phyloP scores from a whole-genome alignment of 2,888 invertebrate species.

The Drosophila rubida region DNA sequence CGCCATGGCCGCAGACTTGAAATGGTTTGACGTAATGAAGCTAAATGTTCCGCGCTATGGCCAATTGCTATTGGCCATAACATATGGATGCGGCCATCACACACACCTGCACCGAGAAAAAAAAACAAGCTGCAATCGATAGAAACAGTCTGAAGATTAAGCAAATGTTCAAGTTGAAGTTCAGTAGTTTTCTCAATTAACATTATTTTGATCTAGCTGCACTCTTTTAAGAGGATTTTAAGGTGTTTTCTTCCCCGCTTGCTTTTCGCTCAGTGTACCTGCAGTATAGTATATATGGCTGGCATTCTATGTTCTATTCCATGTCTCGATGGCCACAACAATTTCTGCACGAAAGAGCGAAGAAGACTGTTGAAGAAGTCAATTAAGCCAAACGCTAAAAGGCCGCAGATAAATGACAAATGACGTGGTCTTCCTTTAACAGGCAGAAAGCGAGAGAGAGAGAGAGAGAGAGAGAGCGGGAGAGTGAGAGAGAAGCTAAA shows the following conservation, averaged over 20 bases:
- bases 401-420: conserved; percentile 77
- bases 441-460: background rate
- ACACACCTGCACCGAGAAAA: background rate
- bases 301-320: conserved; percentile 16
- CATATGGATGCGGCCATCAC: conserved; percentile 42
- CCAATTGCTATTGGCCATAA: conserved; percentile 77
- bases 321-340: conserved; percentile 39
- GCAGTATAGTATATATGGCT: conserved; percentile 8
- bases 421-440: conserved; percentile 62
- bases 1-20: conserved; percentile 47
- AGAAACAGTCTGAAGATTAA: too few relatives aligned
- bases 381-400: conserved; percentile 76
- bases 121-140: too few relatives aligned
- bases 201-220: too few relatives aligned
- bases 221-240: too few relatives aligned
- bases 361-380: conserved; percentile 59
- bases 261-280: too few relatives aligned
- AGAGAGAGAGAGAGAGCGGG: conserved; percentile 11
- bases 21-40: conserved; percentile 78
- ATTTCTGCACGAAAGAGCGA: conserved; percentile 31
- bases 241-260: too few relatives aligned
- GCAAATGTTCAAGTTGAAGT: too few relatives aligned
- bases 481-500: conserved; percentile 17
- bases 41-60: conserved; percentile 77
- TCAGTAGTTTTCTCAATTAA: too few relatives aligned